Evolutionary conservation across 2,113 vertebrate species (phyloP).

Genomic region (Alligator mississippiensis): DNA sequence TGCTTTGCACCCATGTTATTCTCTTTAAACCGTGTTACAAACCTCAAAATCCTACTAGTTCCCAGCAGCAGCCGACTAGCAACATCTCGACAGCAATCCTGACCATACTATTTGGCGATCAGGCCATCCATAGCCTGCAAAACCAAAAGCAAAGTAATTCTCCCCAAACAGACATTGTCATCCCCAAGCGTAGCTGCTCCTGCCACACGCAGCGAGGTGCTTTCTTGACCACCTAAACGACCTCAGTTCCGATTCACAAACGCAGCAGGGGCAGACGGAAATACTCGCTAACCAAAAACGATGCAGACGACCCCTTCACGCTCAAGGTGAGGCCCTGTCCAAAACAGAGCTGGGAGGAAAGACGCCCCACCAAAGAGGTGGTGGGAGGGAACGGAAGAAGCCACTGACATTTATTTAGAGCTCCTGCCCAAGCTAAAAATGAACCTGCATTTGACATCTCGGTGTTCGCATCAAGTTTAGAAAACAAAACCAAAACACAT

Average conservation of each 20-base stretch:
- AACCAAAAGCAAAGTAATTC: rapidly evolving
- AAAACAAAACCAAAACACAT: constrained; percentile 41
- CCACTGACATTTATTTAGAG: not conserved
- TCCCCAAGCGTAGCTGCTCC: not conserved
- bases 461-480: rapidly evolving
- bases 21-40: too few species aligned
- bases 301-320: not conserved
- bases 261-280: too few species aligned
- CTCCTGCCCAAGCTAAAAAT: not conserved
- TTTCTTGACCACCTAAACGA: not conserved
- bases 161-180: rapidly evolving
- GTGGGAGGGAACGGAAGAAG: not conserved
- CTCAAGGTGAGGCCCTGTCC: not conserved
- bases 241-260: not conserved
- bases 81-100: too few species aligned
- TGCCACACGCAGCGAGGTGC: not conserved
- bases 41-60: too few species aligned
- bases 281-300: not conserved
- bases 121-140: not conserved
- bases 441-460: not conserved
- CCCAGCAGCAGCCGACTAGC: too few species aligned
- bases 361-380: not conserved
- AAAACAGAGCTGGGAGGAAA: not conserved
- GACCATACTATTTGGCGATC: too few species aligned
- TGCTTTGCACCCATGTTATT: too few species aligned